Evolutionary conservation across 53 echinoderm and acorn worm species (phyloP).

Genomic region (Hippasteria phrygiana): DNA sequence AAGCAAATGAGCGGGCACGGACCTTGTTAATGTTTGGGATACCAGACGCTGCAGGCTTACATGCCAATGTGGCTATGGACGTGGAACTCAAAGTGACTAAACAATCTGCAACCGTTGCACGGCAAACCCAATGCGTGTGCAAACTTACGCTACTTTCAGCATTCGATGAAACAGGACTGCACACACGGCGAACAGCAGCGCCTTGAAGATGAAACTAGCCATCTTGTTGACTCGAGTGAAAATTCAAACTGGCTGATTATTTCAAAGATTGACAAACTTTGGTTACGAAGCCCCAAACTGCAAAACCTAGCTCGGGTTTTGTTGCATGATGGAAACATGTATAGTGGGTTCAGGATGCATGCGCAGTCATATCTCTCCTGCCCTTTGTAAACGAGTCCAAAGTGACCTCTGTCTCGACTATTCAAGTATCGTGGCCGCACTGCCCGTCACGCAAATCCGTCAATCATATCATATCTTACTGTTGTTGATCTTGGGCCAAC

Average conservation of each 20-base stretch:
- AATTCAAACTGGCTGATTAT: too few relatives aligned
- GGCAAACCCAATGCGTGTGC: too few relatives aligned
- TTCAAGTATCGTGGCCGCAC: neutral
- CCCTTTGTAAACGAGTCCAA: neutral
- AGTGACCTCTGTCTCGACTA: neutral
- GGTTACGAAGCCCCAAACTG: too few relatives aligned
- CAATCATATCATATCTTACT: neutral
- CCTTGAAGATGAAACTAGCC: constrained; percentile 8
- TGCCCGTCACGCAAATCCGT: neutral
- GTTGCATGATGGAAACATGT: neutral
- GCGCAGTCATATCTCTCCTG: neutral
- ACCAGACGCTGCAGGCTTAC: too few relatives aligned
- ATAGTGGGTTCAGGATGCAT: neutral
- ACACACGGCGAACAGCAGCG: neutral
- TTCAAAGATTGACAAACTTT: too few relatives aligned
- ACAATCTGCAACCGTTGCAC: too few relatives aligned
- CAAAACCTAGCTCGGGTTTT: too few relatives aligned
- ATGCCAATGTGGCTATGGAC: too few relatives aligned
- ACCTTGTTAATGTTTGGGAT: too few relatives aligned
- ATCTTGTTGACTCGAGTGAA: neutral
- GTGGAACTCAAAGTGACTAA: too few relatives aligned
- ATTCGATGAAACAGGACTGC: constrained; percentile 3
- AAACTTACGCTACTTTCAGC: neutral
- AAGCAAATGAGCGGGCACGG: too few relatives aligned
- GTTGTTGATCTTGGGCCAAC: too few relatives aligned